A percentile compares a stretch with the other conserved stretches of the same genome.
phyloP scores from a whole-genome alignment of 2,113 vertebrate species.

The Loxodonta africana region DNA sequence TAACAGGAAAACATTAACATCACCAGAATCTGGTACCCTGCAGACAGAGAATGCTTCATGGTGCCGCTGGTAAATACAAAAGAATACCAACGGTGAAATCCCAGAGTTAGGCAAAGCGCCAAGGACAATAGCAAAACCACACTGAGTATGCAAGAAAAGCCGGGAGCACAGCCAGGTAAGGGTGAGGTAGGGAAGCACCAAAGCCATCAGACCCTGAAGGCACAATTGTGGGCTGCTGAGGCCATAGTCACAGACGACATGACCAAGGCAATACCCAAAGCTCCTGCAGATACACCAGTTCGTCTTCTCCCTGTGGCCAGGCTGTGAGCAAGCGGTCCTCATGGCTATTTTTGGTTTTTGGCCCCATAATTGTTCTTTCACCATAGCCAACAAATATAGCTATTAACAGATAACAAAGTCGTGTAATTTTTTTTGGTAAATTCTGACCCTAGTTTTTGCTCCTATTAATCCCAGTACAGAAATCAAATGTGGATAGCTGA shows the following conservation, averaged over 20 bases:
- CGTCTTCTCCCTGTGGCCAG: background rate
- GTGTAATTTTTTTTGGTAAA: background rate
- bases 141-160: background rate
- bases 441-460: background rate
- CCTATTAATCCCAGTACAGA: background rate
- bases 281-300: no score
- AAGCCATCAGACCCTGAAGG: background rate
- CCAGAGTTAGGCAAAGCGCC: background rate
- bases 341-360: background rate
- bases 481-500: slow-evolving; percentile 40
- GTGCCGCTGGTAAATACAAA: background rate
- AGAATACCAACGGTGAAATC: background rate
- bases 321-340: background rate
- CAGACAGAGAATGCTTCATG: background rate
- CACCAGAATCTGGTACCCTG: background rate
- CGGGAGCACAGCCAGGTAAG: background rate
- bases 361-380: background rate
- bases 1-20: background rate
- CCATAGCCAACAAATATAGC: background rate
- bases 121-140: background rate
- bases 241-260: background rate
- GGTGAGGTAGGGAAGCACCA: background rate
- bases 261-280: background rate
- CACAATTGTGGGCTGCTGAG: background rate
- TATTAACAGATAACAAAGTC: background rate